Conservation (phyloP, 2,888 invertebrate species). For the Ophion ventricosus region DNA sequence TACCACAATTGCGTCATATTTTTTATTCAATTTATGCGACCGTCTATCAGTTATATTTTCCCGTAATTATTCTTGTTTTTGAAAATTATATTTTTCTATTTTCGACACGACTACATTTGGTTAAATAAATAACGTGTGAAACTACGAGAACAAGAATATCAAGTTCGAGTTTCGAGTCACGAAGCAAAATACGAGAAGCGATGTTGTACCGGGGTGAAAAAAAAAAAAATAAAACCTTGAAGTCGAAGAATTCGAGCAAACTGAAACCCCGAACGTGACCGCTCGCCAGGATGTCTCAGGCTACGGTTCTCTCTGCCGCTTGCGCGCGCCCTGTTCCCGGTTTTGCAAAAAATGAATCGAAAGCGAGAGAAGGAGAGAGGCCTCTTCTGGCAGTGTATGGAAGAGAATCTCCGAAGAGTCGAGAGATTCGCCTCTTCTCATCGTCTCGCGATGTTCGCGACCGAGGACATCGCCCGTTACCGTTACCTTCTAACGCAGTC, state of each 20-base stretch:
- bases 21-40: not conserved
- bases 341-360: constrained; percentile 52
- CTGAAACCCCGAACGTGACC: constrained; percentile 66
- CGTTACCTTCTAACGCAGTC: constrained; percentile 76
- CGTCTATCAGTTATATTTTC: not conserved
- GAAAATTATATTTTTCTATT: not conserved
- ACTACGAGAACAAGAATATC: not conserved
- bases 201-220: constrained; percentile 27
- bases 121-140: not conserved
- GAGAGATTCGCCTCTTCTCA: constrained; percentile 43
- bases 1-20: not conserved
- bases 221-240: constrained; percentile 54
- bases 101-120: not conserved
- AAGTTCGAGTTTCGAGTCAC: constrained; percentile 26
- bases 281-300: constrained; percentile 58
- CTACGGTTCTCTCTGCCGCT: constrained; percentile 39
- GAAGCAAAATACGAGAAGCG: constrained; percentile 28
- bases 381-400: constrained; percentile 23
- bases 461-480: constrained; percentile 71
- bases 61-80: not conserved
- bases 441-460: constrained; percentile 58
- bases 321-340: constrained; percentile 17
- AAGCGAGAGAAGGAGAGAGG: constrained; percentile 35
- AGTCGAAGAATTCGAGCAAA: constrained; percentile 65
- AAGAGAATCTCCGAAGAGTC: constrained; percentile 51